A percentile compares a stretch with the other conserved stretches of the same genome.
These are phyloP conservation scores for Drosophila differens DNA, from an alignment of 2,888 invertebrate genomes.

Conservation along the genomic window DNA sequence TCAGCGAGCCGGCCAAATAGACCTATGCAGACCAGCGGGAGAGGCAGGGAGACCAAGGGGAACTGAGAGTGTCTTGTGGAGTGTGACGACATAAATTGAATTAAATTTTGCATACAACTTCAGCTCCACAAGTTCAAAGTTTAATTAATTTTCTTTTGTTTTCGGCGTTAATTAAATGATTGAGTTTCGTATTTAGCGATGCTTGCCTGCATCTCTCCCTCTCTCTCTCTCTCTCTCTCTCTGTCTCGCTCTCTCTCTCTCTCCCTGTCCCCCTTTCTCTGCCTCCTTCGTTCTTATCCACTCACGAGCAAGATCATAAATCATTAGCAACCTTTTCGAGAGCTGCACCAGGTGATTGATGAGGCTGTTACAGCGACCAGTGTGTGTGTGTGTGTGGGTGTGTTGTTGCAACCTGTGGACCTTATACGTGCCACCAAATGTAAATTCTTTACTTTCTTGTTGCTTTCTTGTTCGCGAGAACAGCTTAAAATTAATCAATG, in stretches of 20 bases:
- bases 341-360: slow-evolving; percentile 64
- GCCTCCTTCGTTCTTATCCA: background rate
- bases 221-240: background rate
- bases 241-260: background rate
- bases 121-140: slow-evolving; percentile 69
- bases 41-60: fast-evolving
- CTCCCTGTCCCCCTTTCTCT: too few species aligned
- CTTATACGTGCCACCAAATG: slow-evolving; percentile 51
- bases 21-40: slow-evolving; percentile 2
- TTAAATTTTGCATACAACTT: slow-evolving; percentile 71
- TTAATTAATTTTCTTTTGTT: slow-evolving; percentile 80
- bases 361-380: slow-evolving; percentile 42
- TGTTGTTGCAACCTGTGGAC: slow-evolving; percentile 50
- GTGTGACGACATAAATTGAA: slow-evolving; percentile 73
- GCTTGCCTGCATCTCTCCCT: slow-evolving; percentile 41
- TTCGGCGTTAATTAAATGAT: slow-evolving; percentile 76
- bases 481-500: slow-evolving; percentile 31
- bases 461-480: slow-evolving; percentile 8
- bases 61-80: slow-evolving; percentile 6
- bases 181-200: slow-evolving; percentile 75
- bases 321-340: slow-evolving; percentile 69
- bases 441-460: slow-evolving; percentile 42
- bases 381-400: background rate
- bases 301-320: slow-evolving; percentile 56
- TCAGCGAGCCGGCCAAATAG: slow-evolving; percentile 46